phyloP scores from a whole-genome alignment of 2,797 vertebrate species.

The Todus mexicanus region DNA sequence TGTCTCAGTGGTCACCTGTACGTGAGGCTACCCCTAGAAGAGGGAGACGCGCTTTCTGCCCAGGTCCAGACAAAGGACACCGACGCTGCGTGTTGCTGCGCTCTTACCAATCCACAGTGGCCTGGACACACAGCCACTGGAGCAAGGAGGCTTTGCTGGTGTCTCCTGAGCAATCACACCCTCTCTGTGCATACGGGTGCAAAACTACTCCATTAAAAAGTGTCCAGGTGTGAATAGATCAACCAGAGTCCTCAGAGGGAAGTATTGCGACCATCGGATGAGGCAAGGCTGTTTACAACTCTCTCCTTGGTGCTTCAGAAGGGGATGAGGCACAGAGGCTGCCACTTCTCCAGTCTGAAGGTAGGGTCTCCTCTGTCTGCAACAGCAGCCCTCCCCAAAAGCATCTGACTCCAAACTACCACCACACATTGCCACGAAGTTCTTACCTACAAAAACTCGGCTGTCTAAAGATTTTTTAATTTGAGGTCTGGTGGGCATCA shows the following conservation, averaged over 20 bases:
- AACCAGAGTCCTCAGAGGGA: background rate
- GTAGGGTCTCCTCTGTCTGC: background rate
- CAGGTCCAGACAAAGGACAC: background rate
- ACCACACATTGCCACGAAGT: background rate
- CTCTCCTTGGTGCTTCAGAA: background rate
- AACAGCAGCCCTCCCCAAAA: background rate
- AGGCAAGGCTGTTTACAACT: fast-evolving
- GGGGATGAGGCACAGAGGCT: background rate
- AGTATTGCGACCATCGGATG: fast-evolving
- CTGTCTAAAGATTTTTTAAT: background rate
- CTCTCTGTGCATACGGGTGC: background rate
- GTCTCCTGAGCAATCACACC: background rate
- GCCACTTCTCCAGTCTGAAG: background rate
- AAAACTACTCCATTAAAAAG: too few species aligned
- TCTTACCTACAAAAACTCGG: background rate
- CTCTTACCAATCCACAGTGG: background rate
- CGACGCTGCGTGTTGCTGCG: background rate
- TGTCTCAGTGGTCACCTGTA: background rate
- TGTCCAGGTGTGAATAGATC: background rate
- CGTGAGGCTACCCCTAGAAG: background rate
- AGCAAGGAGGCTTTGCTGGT: background rate
- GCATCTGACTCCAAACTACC: background rate
- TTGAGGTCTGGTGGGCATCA: background rate
- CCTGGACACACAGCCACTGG: background rate
- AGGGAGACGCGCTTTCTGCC: background rate